phyloP scores from a whole-genome alignment of 2,888 invertebrate genomes.

The Cephus nigrinus region DNA sequence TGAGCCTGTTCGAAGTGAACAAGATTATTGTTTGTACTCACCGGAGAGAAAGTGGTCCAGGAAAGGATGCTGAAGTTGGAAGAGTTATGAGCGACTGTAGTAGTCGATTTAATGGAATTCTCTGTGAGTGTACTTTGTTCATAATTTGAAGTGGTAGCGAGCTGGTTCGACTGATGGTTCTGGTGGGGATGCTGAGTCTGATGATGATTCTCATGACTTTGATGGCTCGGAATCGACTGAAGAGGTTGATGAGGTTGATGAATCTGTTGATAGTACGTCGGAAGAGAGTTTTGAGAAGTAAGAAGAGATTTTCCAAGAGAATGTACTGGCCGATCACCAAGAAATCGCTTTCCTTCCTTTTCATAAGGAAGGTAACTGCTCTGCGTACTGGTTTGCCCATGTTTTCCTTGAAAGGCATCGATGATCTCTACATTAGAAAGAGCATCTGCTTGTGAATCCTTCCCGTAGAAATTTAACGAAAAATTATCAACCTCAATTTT shows the following conservation, averaged over 20 bases:
- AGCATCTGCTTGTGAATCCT: constrained; percentile 3
- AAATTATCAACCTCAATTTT: constrained; percentile 18
- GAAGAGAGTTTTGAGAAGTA: constrained; percentile 28
- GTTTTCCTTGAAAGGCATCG: constrained; percentile 15
- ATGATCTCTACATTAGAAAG: constrained; percentile 10
- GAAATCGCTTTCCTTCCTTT: constrained; percentile 31
- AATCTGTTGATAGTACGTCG: background rate
- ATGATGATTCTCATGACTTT: background rate
- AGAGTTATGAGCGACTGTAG: constrained; percentile 60
- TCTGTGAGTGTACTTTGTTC: constrained; percentile 48
- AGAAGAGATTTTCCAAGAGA: constrained; percentile 16
- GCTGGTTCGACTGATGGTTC: constrained; percentile 24
- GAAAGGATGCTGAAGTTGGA: constrained; percentile 64
- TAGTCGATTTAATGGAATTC: constrained; percentile 52
- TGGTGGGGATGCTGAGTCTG: constrained; percentile 10
- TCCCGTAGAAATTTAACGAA: constrained; percentile 8
- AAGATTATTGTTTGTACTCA: constrained; percentile 32
- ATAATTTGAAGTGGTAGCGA: constrained; percentile 51
- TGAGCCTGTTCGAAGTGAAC: constrained; percentile 43
- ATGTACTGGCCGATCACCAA: background rate
- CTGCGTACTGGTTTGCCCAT: constrained; percentile 24
- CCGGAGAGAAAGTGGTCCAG: constrained; percentile 63
- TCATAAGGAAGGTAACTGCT: constrained; percentile 29
- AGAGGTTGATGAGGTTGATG: constrained; percentile 23
- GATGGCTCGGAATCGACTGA: background rate